Conservation (phyloP, 2,797 vertebrate genomes). For the Ambastaia sidthimunki region DNA sequence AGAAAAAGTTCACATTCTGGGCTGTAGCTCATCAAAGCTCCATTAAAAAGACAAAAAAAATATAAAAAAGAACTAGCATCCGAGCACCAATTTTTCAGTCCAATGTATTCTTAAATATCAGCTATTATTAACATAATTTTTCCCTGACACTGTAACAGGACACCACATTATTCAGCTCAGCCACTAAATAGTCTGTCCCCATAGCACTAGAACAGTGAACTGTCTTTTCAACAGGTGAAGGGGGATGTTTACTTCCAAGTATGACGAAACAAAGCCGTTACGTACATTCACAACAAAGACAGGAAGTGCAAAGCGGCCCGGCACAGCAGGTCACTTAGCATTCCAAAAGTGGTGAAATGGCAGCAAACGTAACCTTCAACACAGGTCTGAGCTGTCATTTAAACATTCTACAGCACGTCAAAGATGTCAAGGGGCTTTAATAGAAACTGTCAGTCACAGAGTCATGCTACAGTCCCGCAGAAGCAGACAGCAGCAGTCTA, state of each 20-base stretch:
- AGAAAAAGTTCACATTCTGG: slow-evolving; percentile 13
- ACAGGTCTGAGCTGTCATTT: slow-evolving; percentile 44
- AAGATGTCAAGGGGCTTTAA: slow-evolving; percentile 51
- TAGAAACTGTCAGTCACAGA: slow-evolving; percentile 55
- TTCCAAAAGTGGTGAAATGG: slow-evolving; percentile 27
- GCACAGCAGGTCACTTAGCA: slow-evolving; percentile 36
- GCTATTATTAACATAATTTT: slow-evolving; percentile 7
- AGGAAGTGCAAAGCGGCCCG: slow-evolving; percentile 6
- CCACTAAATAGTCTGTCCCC: neutral
- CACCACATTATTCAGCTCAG: neutral
- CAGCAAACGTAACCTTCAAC: slow-evolving; percentile 47
- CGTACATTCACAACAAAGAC: slow-evolving; percentile 40
- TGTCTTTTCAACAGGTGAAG: neutral
- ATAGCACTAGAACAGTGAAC: neutral
- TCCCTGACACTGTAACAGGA: neutral
- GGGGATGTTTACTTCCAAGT: neutral
- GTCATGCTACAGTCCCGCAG: slow-evolving; percentile 30
- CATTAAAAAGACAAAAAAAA: slow-evolving; percentile 1
- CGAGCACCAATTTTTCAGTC: neutral
- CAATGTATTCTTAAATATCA: neutral
- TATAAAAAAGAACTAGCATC: neutral
- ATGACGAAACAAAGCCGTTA: slow-evolving; percentile 21
- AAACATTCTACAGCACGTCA: slow-evolving; percentile 47
- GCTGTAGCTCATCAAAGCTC: slow-evolving; percentile 6
- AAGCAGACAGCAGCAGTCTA: slow-evolving; percentile 18